Percentiles rank a stretch among this genome's conserved stretches.
Evolutionary conservation across 1,140 invertebrate species (phyloP).

Genomic region (Drosophila littoralis): DNA sequence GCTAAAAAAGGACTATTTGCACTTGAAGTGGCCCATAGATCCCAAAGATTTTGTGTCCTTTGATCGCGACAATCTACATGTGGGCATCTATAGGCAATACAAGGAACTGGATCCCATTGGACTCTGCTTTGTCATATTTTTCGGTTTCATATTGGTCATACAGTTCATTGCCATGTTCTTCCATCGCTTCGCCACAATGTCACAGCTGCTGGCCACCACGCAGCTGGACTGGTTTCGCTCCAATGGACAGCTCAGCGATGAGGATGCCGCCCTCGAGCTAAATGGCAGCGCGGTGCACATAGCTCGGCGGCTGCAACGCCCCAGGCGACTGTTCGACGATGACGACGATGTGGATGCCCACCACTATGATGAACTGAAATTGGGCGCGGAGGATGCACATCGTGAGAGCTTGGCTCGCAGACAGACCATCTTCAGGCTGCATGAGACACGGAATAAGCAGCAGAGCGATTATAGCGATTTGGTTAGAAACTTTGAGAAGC

Average conservation of each 20-base stretch:
- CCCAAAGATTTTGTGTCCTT: conserved; percentile 88
- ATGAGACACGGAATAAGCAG: conserved; percentile 64
- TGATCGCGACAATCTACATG: conserved; percentile 83
- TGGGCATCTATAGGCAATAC: conserved; percentile 85
- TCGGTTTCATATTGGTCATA: conserved; percentile 89
- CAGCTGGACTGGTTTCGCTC: conserved; percentile 85
- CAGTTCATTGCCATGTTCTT: conserved; percentile 94
- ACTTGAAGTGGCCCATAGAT: conserved; percentile 90
- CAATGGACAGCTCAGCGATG: conserved; percentile 71
- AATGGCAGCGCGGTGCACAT: conserved; percentile 87
- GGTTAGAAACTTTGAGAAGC: conserved; percentile 72
- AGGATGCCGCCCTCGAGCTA: conserved; percentile 86
- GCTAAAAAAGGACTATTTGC: conserved; percentile 89
- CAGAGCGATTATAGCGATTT: conserved; percentile 76
- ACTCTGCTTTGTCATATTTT: conserved; percentile 90
- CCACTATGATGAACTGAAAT: conserved; percentile 52
- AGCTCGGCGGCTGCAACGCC: conserved; percentile 86
- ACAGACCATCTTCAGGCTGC: conserved; percentile 71
- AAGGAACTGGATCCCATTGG: conserved; percentile 91
- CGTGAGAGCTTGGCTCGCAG: conserved; percentile 62
- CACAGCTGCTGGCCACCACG: conserved; percentile 92
- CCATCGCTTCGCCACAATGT: conserved; percentile 93
- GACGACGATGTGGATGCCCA: conserved; percentile 83
- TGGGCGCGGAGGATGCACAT: conserved; percentile 50
- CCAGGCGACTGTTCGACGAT: conserved; percentile 83